A percentile compares a stretch with the other conserved stretches of the same genome.
Conservation (phyloP, 2,797 vertebrate species). For the Falco peregrinus region DNA sequence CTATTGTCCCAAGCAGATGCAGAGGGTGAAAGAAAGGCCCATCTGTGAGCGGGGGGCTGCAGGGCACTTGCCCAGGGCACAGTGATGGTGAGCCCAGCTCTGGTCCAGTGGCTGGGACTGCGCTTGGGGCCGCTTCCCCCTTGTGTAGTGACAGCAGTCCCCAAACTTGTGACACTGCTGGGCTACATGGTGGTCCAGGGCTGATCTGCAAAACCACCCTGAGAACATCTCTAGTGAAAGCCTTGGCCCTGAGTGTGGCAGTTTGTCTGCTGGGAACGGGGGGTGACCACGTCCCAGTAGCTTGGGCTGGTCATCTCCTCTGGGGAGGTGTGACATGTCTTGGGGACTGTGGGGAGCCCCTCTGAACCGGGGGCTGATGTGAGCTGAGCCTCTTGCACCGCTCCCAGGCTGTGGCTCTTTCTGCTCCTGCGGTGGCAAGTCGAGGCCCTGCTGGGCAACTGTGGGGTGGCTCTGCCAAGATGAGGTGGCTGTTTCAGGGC, state of each 20-base stretch:
- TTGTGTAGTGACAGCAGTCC: not conserved
- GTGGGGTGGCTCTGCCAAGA: not conserved
- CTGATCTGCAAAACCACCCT: not conserved
- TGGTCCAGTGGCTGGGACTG: not conserved
- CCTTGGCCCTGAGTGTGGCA: not conserved
- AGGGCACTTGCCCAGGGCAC: no score
- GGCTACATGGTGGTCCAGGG: not conserved
- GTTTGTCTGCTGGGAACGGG: not conserved
- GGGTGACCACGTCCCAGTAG: fast-evolving
- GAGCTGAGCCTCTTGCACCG: not conserved
- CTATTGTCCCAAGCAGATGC: not conserved
- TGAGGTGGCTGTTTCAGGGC: not conserved
- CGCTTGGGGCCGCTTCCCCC: not conserved
- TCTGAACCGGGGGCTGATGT: not conserved
- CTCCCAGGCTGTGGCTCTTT: not conserved
- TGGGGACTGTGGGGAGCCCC: not conserved
- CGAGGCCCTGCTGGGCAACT: not conserved
- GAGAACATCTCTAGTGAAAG: not conserved
- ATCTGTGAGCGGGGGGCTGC: fast-evolving
- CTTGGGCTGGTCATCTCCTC: not conserved
- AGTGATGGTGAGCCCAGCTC: not conserved
- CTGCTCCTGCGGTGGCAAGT: fast-evolving
- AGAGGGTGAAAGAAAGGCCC: not conserved
- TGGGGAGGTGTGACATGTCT: not conserved
- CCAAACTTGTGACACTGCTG: not conserved